Evolutionary conservation across 2,888 invertebrate genomes (phyloP), one percentile per base, ranked within the genome.

Genomic region (Noctua comes): DNA sequence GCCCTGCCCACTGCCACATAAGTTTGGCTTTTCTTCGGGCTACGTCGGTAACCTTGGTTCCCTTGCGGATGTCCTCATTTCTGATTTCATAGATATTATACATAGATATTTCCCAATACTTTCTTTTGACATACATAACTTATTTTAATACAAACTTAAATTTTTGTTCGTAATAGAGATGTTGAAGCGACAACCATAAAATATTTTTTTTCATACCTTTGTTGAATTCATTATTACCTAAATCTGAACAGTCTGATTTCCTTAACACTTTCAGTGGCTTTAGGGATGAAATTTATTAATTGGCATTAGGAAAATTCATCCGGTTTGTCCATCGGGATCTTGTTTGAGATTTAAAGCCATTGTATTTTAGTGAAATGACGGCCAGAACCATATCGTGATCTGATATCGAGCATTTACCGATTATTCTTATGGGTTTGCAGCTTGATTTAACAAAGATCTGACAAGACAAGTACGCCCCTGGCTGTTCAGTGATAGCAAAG

Each of bases 61-160:
- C n/a, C n/a, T n/a, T n/a, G n/a, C n/a, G n/a, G n/a, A n/a, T n/a
- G n/a, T n/a, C n/a, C n/a, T n/a, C n/a, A n/a, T n/a, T n/a, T n/a
- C n/a, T n/a, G n/a, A n/a, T n/a, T n/a, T n/a, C n/a, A n/a, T n/a
- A n/a, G n/a, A n/a, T n/a, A n/a, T n/a, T n/a, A n/a, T n/a, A 24
- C 11, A 24, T 57, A 27, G 1, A 57, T n/a, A 8, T 59, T 72
- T 59, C 21, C 43, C 72, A 40, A 80, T 69, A 57, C 48, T 57
- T 62, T 73, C 13, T 36, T 31, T 57, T 21, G 24, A 48, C 31
- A 62, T 75, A 73, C 51, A 68, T 59, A 68, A 69, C 62, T 69
- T 48, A 73, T 10, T 66, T n/a, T 16, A 79, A 73, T 65, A 62
- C 40, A 62, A 76, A 76, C 69, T 76, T 66, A 62, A 51, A 16